Base-by-base conservation (phyloP, 2,888 invertebrate species). In the Amphimallon solstitiale region DNA sequence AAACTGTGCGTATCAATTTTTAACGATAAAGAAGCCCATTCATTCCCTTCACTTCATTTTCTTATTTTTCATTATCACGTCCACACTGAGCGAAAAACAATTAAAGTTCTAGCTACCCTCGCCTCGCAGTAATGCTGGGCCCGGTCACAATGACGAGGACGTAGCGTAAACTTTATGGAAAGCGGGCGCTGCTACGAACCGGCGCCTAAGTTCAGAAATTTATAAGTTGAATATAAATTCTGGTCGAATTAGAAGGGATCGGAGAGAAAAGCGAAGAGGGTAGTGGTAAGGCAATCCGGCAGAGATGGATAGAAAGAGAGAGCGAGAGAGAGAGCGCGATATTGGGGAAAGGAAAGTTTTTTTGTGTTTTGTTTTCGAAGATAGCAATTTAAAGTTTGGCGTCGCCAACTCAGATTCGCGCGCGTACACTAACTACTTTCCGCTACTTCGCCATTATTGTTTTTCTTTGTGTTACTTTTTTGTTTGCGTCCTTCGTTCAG, bases 211-310 rank as follows among this genome's bases (percentile, higher is more conserved):
- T 56, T 56, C 56, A 56, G 56, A 56, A 29, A 56, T 56, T 56
- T 56, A 56, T 56, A 56, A 56, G 56, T 56, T 56, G 56, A 72
- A 75, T 78, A 79, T 80, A 79, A 78, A 79, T 80, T 80, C 79
- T 79, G 77, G 78, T 78, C 79, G 79, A 79, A 79, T 80, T 80
- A 76, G 78, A 77, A 40, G 56, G 23, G 45, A 46, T 65, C 59
- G 29, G 51, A 51, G 34, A 29, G 5, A 29, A 2, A 9, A 51
- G 40, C 43, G 43, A n/a, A 43, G 10, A 43, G 43, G 17, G 15
- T 37, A 10, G 40, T 7, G 43, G 17, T 10, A 43, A 5, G 17
- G 10, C 43, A 35, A 23, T 54, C 5, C 29, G 15, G 9, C 5
- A 5, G 45, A 34, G 59, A 15, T n/a, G 21, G 21, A 5, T 9